Evolutionary conservation across 2,797 vertebrate species (phyloP).

Genomic region (Rhynchotus rufescens): DNA sequence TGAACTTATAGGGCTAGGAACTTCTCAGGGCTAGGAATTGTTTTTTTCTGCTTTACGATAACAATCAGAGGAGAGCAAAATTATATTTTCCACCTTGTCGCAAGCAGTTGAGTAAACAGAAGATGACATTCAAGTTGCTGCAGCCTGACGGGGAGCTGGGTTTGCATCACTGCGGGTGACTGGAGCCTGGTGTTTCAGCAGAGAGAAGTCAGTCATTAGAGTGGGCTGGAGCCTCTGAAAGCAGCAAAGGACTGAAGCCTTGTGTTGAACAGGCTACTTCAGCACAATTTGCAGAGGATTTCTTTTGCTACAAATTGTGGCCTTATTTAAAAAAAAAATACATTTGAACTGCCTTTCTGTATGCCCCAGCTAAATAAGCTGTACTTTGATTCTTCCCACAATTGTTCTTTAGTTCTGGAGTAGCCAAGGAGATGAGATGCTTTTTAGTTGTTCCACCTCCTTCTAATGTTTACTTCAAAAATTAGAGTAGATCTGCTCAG

Average conservation of each 20-base stretch:
- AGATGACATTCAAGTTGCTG: not conserved
- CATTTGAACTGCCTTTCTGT: not conserved
- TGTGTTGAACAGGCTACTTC: not conserved
- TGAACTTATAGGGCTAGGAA: not conserved
- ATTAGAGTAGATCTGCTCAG: not conserved
- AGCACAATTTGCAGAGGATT: not conserved
- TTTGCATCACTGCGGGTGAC: not conserved
- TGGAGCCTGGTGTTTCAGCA: not conserved
- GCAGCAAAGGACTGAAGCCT: not conserved
- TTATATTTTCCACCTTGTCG: not conserved
- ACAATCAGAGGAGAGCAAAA: not conserved
- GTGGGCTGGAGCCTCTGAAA: not conserved
- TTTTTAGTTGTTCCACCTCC: not conserved
- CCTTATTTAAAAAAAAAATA: not conserved
- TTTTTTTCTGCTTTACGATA: not conserved
- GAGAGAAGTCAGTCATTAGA: not conserved
- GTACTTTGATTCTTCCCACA: not conserved
- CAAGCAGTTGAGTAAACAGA: not conserved
- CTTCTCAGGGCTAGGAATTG: not conserved
- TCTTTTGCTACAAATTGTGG: not conserved
- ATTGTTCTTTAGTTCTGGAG: not conserved
- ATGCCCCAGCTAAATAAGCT: not conserved
- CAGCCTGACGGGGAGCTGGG: not conserved
- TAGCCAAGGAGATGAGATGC: not conserved
- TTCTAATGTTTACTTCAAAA: slow-evolving; percentile 2